These are phyloP conservation scores for Nerophis ophidion DNA, from an alignment of 2,113 vertebrate genomes.

Conservation along the genomic window DNA sequence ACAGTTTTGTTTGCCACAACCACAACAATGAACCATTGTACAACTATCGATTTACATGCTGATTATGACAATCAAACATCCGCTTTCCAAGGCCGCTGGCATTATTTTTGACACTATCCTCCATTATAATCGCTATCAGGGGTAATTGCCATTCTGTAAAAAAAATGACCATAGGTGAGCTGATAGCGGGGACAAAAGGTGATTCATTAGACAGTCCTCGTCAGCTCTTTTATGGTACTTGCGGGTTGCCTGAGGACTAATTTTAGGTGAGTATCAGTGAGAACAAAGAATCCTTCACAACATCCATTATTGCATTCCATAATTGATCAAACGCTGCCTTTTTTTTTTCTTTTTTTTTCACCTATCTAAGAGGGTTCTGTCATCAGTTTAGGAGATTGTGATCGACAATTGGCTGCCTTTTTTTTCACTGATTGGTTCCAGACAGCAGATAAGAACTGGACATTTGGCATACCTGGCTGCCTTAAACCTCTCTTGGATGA, in stretches of 20 bases:
- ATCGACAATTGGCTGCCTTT: conserved; percentile 41
- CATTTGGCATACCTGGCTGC: conserved; percentile 53
- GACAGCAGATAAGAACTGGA: conserved; percentile 44
- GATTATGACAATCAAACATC: conserved; percentile 56
- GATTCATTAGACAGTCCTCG: conserved; percentile 40
- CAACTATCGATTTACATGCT: conserved; percentile 25
- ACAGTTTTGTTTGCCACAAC: too few species aligned
- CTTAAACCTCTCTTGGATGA: conserved; percentile 31
- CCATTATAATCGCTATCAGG: conserved; percentile 28
- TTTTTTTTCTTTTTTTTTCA: conserved; percentile 26
- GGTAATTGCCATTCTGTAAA: conserved; percentile 47
- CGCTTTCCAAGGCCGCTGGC: conserved; percentile 61
- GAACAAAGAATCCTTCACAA: conserved; percentile 29
- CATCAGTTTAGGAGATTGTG: conserved; percentile 38
- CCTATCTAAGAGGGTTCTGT: conserved; percentile 37
- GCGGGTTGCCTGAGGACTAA: conserved; percentile 25
- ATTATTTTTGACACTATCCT: conserved; percentile 28
- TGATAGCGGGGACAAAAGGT: conserved; percentile 50
- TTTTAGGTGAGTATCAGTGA: conserved; percentile 34
- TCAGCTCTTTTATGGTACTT: conserved; percentile 37
- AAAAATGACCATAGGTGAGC: conserved; percentile 38
- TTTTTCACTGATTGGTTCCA: conserved; percentile 47
- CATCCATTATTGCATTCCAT: conserved; percentile 45
- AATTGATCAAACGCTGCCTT: conserved; percentile 51
- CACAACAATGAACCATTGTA: too few species aligned